Percentiles rank a stretch among this genome's conserved stretches.
Evolutionary conservation across 2,113 vertebrate genomes (phyloP).

Genomic region (Rhinolophus sinicus): DNA sequence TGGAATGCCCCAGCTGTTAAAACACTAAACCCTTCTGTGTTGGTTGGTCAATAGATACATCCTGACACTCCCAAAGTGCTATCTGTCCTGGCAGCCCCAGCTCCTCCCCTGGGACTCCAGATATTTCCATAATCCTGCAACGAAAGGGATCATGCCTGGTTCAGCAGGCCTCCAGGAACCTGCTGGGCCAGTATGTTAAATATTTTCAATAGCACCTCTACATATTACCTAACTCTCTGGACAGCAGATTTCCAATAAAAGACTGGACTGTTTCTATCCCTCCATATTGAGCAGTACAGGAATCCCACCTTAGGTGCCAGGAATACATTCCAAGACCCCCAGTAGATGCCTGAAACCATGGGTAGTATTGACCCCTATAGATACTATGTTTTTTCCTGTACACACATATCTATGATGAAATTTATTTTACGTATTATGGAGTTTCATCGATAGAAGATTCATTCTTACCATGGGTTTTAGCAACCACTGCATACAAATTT

Average conservation of each 20-base stretch:
- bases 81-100: not conserved
- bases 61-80: not conserved
- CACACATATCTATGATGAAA: not conserved
- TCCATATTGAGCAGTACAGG: not conserved
- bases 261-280: not conserved
- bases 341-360: not conserved
- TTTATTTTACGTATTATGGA: not conserved
- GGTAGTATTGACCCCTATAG: not conserved
- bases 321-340: not conserved
- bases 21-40: not conserved
- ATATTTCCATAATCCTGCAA: constrained; percentile 4
- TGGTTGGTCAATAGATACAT: not conserved
- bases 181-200: not conserved
- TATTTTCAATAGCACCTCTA: not conserved
- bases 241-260: not conserved
- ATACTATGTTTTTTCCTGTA: not conserved
- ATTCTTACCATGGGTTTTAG: not conserved
- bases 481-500: not conserved
- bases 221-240: not conserved
- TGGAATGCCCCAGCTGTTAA: constrained; percentile 41
- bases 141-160: not conserved
- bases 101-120: not conserved
- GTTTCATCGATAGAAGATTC: not conserved
- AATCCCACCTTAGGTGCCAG: not conserved
- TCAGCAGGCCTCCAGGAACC: not conserved